phyloP scores from a whole-genome alignment of 2,113 vertebrate genomes.

The Alligator mississippiensis region DNA sequence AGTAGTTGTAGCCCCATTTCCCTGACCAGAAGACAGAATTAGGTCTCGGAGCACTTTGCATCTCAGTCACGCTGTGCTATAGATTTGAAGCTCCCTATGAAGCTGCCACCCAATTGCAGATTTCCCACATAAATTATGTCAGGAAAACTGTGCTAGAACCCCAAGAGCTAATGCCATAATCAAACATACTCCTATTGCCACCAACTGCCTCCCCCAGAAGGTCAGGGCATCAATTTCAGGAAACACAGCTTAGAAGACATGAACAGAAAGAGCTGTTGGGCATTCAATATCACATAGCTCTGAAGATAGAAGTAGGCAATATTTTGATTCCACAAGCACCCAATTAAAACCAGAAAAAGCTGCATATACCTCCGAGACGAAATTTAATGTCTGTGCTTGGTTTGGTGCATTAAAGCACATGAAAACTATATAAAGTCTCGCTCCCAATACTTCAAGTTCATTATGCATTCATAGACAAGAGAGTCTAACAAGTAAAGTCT shows the following conservation, averaged over 20 bases:
- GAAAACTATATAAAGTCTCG: background rate
- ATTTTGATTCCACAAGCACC: accelerated
- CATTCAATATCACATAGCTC: background rate
- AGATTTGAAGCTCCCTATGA: background rate
- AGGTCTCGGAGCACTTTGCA: background rate
- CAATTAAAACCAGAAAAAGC: background rate
- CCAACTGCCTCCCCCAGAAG: too few relatives aligned
- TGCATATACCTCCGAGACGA: background rate
- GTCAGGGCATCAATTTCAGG: background rate
- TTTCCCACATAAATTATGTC: background rate
- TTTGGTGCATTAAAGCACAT: background rate
- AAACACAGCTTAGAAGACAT: background rate
- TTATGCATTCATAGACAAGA: accelerated
- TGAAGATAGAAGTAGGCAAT: background rate
- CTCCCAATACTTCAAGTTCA: background rate
- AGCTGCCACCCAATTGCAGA: background rate
- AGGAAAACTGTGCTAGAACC: background rate
- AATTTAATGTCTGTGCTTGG: background rate
- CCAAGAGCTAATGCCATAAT: background rate
- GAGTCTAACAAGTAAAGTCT: too few relatives aligned
- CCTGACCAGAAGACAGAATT: accelerated
- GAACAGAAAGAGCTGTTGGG: background rate
- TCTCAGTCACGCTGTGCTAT: background rate
- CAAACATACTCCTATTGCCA: background rate
- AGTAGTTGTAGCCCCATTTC: accelerated